Evolutionary conservation across 2,888 invertebrate genomes (phyloP).

Genomic region (Brachypalpus laphriformis): DNA sequence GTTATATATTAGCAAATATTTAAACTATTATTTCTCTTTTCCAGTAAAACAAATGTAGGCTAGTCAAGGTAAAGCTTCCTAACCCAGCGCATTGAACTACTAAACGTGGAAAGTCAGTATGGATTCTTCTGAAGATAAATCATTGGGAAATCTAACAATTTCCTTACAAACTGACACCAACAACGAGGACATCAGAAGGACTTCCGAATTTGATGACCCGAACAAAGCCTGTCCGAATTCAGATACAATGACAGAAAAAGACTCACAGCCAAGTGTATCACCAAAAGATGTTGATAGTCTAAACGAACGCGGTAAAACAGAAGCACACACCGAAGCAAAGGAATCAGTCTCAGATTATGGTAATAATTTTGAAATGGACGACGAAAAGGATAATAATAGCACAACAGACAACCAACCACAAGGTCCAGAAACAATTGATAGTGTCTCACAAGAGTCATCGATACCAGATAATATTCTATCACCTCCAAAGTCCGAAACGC

Average conservation of each 20-base stretch:
- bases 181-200: slow-evolving; percentile 4
- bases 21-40: too few species aligned
- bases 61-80: not conserved
- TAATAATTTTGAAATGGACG: slow-evolving; percentile 22
- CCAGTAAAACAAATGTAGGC: slow-evolving; percentile 58
- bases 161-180: slow-evolving; percentile 5
- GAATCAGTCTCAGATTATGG: slow-evolving; percentile 14
- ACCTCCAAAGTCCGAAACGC: slow-evolving; percentile 80
- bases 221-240: not conserved
- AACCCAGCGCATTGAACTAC: not conserved
- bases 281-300: slow-evolving; percentile 38
- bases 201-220: slow-evolving; percentile 21
- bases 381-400: slow-evolving; percentile 47
- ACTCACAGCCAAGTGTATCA: slow-evolving; percentile 49
- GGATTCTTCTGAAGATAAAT: slow-evolving; percentile 64
- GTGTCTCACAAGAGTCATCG: slow-evolving; percentile 65
- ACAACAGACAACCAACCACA: slow-evolving; percentile 42
- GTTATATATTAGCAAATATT: too few species aligned
- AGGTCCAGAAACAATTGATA: slow-evolving; percentile 63
- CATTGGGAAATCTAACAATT: slow-evolving; percentile 21
- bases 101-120: slow-evolving; percentile 19
- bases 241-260: slow-evolving; percentile 13
- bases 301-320: slow-evolving; percentile 1
- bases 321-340: slow-evolving; percentile 2
- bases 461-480: slow-evolving; percentile 80